Conservation (phyloP, 2,797 vertebrate genomes). For the Octomys mimax region DNA sequence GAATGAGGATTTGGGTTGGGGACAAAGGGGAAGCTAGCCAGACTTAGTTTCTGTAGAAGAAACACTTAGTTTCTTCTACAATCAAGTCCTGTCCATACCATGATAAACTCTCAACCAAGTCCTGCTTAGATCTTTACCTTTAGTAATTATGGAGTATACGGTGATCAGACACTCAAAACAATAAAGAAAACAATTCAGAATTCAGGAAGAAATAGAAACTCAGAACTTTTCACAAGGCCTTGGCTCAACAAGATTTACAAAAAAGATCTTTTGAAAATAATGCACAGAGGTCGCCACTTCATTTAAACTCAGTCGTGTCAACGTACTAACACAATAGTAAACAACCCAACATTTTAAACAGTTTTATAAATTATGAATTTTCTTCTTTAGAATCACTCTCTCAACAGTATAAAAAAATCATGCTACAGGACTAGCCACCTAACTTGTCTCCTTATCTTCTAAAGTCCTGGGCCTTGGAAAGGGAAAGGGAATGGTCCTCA, state of each 20-base stretch:
- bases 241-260: constrained; percentile 88
- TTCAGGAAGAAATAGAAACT: constrained; percentile 79
- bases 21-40: constrained; percentile 68
- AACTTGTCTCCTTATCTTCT: constrained; percentile 88
- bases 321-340: constrained; percentile 89
- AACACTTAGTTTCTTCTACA: constrained; percentile 73
- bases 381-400: constrained; percentile 88
- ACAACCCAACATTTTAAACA: constrained; percentile 89
- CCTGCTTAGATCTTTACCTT: constrained; percentile 75
- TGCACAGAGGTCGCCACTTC: constrained; percentile 85
- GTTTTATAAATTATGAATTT: constrained; percentile 89
- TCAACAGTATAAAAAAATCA: constrained; percentile 95
- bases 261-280: constrained; percentile 88
- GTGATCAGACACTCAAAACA: constrained; percentile 79
- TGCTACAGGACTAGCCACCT: constrained; percentile 92
- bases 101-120: constrained; percentile 76
- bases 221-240: constrained; percentile 83
- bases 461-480: constrained; percentile 86
- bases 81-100: constrained; percentile 75
- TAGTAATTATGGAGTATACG: constrained; percentile 78
- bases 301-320: constrained; percentile 87
- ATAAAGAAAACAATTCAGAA: constrained; percentile 75
- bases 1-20: constrained; percentile 48
- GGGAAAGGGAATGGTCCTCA: constrained; percentile 87
- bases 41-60: too few species aligned